Evolutionary conservation across 1,140 invertebrate genomes (phyloP).

Genomic region (Berghia stephanieae): DNA sequence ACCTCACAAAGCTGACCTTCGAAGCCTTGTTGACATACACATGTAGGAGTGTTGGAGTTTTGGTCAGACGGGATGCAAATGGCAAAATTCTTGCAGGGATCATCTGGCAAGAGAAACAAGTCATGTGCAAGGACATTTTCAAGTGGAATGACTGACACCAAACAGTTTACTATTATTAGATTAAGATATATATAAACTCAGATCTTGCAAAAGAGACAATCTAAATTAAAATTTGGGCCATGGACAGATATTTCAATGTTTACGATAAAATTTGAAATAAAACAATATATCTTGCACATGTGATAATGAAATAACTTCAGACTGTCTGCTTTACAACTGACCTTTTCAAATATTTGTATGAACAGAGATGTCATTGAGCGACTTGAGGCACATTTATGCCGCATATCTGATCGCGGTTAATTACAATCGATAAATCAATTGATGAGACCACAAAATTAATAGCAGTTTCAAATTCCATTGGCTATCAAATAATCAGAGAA

Average conservation of each 20-base stretch:
- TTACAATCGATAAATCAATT: background rate
- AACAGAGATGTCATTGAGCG: too few relatives aligned
- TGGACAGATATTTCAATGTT: background rate
- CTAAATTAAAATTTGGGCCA: too few relatives aligned
- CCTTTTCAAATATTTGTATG: too few relatives aligned
- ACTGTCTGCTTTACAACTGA: too few relatives aligned
- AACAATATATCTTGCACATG: too few relatives aligned
- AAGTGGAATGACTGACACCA: background rate
- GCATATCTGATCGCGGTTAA: too few relatives aligned
- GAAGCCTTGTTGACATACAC: slow-evolving; percentile 46
- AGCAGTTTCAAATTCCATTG: background rate
- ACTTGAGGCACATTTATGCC: too few relatives aligned
- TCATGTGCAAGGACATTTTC: slow-evolving; percentile 8
- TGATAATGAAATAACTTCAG: too few relatives aligned
- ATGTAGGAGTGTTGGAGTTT: slow-evolving; percentile 16
- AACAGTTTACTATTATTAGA: too few relatives aligned
- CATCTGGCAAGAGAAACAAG: slow-evolving; percentile 24
- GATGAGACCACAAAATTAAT: background rate
- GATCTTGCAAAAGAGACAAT: too few relatives aligned
- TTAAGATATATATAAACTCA: too few relatives aligned
- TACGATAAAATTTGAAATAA: background rate
- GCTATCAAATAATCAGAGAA: background rate
- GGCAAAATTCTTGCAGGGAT: slow-evolving; percentile 81
- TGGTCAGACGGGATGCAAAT: slow-evolving; percentile 68
- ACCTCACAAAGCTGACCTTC: slow-evolving; percentile 41